These are phyloP conservation scores for Colletes collaris DNA, from an alignment of 2,888 invertebrate species.

Conservation along the genomic window DNA sequence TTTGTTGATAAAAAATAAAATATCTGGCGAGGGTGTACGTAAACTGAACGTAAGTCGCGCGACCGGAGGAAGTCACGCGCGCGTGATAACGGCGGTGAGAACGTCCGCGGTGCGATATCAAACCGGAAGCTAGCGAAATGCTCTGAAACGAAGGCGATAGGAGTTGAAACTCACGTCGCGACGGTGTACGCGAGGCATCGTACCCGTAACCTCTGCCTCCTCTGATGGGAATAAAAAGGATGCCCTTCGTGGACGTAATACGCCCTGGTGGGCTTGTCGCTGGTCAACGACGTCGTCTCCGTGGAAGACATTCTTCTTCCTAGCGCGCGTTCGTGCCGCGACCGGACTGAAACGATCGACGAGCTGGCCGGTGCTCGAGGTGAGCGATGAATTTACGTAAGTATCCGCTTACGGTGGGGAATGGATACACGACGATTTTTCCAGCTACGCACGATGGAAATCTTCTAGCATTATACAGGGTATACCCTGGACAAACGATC, in stretches of 20 bases:
- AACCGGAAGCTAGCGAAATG: neutral
- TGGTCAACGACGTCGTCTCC: slow-evolving; percentile 70
- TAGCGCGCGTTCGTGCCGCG: slow-evolving; percentile 24
- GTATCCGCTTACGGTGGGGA: slow-evolving; percentile 55
- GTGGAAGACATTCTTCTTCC: slow-evolving; percentile 57
- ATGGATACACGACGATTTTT: slow-evolving; percentile 32
- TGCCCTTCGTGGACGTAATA: slow-evolving; percentile 65
- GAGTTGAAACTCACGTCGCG: slow-evolving; percentile 66
- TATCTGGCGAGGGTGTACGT: too few relatives aligned
- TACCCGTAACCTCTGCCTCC: slow-evolving; percentile 62
- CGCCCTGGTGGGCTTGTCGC: slow-evolving; percentile 43
- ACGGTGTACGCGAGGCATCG: slow-evolving; percentile 66
- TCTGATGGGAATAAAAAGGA: slow-evolving; percentile 68
- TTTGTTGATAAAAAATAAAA: too few relatives aligned
- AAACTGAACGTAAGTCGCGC: too few relatives aligned
- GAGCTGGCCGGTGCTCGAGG: slow-evolving; percentile 41
- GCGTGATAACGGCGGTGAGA: too few relatives aligned
- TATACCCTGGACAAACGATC: too few relatives aligned
- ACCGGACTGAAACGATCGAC: slow-evolving; percentile 45
- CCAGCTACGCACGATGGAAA: neutral
- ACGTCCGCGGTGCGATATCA: too few relatives aligned
- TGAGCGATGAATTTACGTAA: slow-evolving; percentile 63
- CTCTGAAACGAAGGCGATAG: neutral
- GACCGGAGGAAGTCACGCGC: too few relatives aligned
- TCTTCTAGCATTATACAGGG: neutral